Conservation (phyloP, 2,797 vertebrate genomes). For the Mus spretus region DNA sequence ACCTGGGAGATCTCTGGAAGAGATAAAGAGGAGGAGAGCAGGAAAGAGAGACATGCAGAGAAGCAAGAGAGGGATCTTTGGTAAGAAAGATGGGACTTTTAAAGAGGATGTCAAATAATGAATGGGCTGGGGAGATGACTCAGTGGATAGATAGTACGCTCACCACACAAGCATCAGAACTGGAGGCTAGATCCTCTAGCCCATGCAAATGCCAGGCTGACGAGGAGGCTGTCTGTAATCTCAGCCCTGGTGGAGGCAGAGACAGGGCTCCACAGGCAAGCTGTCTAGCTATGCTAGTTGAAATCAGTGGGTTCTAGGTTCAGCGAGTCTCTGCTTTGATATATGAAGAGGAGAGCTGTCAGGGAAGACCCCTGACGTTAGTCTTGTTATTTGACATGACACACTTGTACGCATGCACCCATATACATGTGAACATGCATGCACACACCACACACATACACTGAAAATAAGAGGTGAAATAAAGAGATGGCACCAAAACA, state of each 20-base stretch:
- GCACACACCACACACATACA: background rate
- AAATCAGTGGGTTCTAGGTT: background rate
- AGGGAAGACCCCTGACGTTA: background rate
- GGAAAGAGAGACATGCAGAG: conserved; percentile 1
- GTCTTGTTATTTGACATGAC: background rate
- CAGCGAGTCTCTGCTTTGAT: background rate
- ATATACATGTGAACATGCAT: background rate
- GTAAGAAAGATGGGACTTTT: conserved; percentile 30
- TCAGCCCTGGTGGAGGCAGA: background rate
- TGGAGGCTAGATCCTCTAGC: background rate
- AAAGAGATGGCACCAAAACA: conserved; percentile 24
- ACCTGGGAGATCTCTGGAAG: background rate
- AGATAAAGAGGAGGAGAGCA: conserved; percentile 40
- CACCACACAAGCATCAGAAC: background rate
- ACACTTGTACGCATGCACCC: background rate
- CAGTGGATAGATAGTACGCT: background rate
- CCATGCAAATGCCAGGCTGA: background rate
- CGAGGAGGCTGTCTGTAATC: background rate
- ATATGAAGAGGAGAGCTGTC: background rate
- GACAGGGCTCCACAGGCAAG: background rate
- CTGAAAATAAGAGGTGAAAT: background rate
- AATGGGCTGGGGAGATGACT: background rate
- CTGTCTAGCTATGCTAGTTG: background rate
- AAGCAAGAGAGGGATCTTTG: background rate
- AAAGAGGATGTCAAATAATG: background rate